These are phyloP conservation scores for Anolis carolinensis DNA, from an alignment of 2,113 vertebrate species.

Conservation along the genomic window DNA sequence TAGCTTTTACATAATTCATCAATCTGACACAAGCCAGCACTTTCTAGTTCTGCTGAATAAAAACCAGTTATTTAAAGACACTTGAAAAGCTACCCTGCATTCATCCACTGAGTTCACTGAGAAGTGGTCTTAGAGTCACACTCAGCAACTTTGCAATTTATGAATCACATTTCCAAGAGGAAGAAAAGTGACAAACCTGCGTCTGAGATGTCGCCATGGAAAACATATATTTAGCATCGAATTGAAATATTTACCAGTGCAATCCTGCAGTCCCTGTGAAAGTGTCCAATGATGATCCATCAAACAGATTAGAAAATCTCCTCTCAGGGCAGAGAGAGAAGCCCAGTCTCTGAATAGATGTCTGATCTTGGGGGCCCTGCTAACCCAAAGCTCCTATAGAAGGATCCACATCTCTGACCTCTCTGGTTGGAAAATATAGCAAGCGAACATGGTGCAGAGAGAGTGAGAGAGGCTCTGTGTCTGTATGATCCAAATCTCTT, in stretches of 20 bases:
- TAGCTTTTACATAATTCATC: constrained; percentile 80
- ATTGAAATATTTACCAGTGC: background rate
- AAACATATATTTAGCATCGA: background rate
- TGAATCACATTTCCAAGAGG: constrained; percentile 42
- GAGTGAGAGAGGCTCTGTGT: no score
- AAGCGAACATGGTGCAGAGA: no score
- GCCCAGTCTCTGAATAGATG: no score
- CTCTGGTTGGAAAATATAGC: no score
- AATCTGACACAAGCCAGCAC: constrained; percentile 68
- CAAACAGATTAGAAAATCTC: no score
- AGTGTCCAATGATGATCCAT: no score
- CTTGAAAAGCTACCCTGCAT: constrained; percentile 66
- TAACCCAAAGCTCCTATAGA: no score
- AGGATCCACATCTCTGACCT: no score
- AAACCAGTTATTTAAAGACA: constrained; percentile 61
- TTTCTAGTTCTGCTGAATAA: constrained; percentile 57
- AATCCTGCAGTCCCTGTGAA: background rate
- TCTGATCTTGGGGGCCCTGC: no score
- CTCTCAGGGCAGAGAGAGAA: no score
- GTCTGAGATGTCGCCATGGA: background rate
- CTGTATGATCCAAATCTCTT: no score
- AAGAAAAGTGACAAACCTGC: constrained; percentile 16
- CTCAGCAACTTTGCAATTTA: constrained; percentile 40
- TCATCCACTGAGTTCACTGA: constrained; percentile 42
- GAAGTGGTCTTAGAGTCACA: constrained; percentile 38